Evolutionary conservation across 1,140 invertebrate genomes (phyloP).

Genomic region (Drosophila lacertosa): DNA sequence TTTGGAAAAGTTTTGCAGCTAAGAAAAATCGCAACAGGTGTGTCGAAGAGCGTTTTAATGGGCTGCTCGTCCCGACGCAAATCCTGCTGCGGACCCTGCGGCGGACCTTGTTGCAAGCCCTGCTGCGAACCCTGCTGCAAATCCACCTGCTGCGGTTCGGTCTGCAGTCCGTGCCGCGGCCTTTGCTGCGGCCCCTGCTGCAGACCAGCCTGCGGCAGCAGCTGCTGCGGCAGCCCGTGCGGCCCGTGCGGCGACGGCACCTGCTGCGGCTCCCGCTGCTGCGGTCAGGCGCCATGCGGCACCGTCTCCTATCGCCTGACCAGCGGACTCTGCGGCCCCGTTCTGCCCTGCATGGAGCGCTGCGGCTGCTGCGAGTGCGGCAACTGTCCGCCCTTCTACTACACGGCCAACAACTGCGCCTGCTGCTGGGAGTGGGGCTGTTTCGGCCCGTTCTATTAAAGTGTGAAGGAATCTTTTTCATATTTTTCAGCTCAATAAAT

Average conservation of each 20-base stretch:
- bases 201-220: not conserved
- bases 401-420: conserved; percentile 48
- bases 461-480: conserved; percentile 47
- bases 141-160: not conserved
- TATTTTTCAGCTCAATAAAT: conserved; percentile 68
- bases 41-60: not conserved
- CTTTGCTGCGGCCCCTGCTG: conserved; percentile 3
- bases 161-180: conserved; percentile 3
- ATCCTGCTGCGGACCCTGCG: conserved; percentile 14
- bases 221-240: conserved; percentile 6
- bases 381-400: conserved; percentile 63
- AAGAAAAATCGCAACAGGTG: conserved; percentile 42
- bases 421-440: conserved; percentile 64
- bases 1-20: conserved; percentile 15
- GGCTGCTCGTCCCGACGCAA: not conserved
- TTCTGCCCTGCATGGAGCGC: conserved; percentile 52
- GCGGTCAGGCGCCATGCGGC: conserved; percentile 50
- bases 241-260: conserved; percentile 3
- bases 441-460: conserved; percentile 65
- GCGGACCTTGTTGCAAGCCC: conserved; percentile 9
- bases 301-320: conserved; percentile 53
- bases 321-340: conserved; percentile 55
- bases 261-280: conserved; percentile 18
- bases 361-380: conserved; percentile 33
- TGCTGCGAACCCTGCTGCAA: conserved; percentile 16